Evolutionary conservation across 2,888 invertebrate genomes (phyloP), one percentile per base, ranked within the genome.

Genomic region (Volucella bombylans): DNA sequence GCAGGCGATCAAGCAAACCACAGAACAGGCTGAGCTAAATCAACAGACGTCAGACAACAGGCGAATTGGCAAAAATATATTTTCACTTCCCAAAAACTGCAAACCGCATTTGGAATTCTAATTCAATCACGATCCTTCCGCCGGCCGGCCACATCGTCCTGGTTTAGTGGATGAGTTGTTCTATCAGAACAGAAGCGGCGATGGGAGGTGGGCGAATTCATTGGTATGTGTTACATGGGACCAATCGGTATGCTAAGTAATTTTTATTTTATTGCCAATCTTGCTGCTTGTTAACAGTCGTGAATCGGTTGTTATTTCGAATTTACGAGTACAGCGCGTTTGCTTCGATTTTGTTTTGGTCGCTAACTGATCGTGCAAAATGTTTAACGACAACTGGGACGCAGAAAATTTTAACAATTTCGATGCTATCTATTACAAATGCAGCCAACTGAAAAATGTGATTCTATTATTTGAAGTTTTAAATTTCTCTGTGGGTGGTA

Each of bases 241-340:
- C 62, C 83, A 72, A 85, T 85, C 71, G 71, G 55, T 85, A 85
- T 85, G 83, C 74, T 76, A 85, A 85, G 61, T 85, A 80, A 85
- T 85, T 85, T 80, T 57, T 85, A 80, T 85, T 80, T 85, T 80
- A 85, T 85, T 85, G 6, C 31, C 31, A 31, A 31, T 31, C 31
- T 31, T 31, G 71, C 71, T 50, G 47, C 61, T 76, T 85, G 83
- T 85, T 76, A 67, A 72, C 76, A 76, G 50, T 71, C 74, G 74
- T 55, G 71, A 80, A 76, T 71, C 49, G 80, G 71, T 76, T 76
- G 83, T 85, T 80, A 67, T 85, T 67, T 45, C 43, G 45, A 61
- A 80, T 85, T 85, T 85, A 80, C 52, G 74, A 50, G 74, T 23
- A 15, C 59, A 62, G 31, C 31, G 31, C 31, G 31, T 31, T 31